Evolutionary conservation across 2,888 invertebrate species (phyloP), one percentile per base, ranked within the genome.

Genomic region (Cremastinae sp.): DNA sequence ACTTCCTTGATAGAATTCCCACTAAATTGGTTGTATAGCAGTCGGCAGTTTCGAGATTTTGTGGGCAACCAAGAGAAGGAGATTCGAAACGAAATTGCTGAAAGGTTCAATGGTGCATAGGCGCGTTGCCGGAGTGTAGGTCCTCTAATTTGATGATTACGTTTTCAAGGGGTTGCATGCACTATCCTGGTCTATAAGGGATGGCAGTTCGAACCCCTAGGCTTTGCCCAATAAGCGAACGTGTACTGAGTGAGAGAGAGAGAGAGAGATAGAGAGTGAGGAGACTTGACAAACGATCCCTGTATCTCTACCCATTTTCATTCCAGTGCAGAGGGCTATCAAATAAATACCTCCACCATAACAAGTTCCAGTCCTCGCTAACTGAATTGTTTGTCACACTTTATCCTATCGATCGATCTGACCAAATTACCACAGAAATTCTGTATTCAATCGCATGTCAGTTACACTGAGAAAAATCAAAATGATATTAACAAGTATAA

Each of bases 211-310:
- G 51, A 72, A 56, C 58, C 69, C 34, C 49, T 61, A 20, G 38
- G 41, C 45, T 71, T 38, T 18, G 16, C 20, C 70, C 61, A 61
- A 54, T 70, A 49, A 70, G 72, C 58, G 71, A 14, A 12, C 49
- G 12, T 9, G 38, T 16, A 38, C 22, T 14, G 14, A 53, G 36
- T 28, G 28, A 28, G 28, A 3, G 28, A 5, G 41, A 12, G 9
- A 41, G 41, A 41, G 41, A 1, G 41, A 41, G 12, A 41, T 2
- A 41, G 41, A 1, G 41, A 41, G 12, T 4, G 41, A 12, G 41
- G 4, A n/a, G 12, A 12, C 22, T 38, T 66, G 71, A 72, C 61
- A 56, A 72, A 68, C 62, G 66, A 58, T 66, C 58, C 16, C 28
- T 34, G 14, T 8, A 38, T 65, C 36, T 45, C 38, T 28, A 18